phyloP scores from a whole-genome alignment of 2,113 vertebrate species.

The Dromiciops gliroides region DNA sequence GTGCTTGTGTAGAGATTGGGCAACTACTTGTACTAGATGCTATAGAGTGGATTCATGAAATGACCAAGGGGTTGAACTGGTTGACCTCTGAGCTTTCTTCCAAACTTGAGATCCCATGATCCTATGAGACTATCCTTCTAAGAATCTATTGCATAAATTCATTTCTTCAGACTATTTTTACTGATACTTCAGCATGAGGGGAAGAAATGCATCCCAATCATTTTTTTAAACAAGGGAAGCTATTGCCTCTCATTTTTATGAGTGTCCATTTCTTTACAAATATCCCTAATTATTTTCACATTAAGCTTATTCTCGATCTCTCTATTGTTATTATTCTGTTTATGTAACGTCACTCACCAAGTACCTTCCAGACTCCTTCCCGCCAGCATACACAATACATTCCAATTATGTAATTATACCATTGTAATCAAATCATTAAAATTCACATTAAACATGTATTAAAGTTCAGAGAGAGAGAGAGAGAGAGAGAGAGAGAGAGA shows the following conservation, averaged over 20 bases:
- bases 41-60: no score
- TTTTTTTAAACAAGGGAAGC: constrained; percentile 46
- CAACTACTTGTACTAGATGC: no score
- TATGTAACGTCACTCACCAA: constrained; percentile 79
- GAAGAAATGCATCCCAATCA: constrained; percentile 46
- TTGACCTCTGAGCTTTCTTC: no score
- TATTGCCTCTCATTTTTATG: constrained; percentile 68
- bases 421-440: constrained; percentile 91
- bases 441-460: constrained; percentile 88
- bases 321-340: constrained; percentile 82
- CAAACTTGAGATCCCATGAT: no score
- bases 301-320: constrained; percentile 76
- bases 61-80: no score
- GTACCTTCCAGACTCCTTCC: constrained; percentile 81
- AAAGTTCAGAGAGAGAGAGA: constrained; percentile 82
- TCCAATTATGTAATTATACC: constrained; percentile 88
- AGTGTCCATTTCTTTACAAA: constrained; percentile 78
- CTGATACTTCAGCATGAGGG: background rate
- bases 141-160: background rate
- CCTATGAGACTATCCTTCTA: constrained; percentile 32
- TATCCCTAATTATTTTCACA: constrained; percentile 79
- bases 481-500: constrained; percentile 78
- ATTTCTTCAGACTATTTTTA: constrained; percentile 1
- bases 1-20: no score
- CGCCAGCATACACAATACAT: constrained; percentile 84